These are phyloP conservation scores for Telmatherina bonti DNA, from an alignment of 2,797 vertebrate genomes.

Conservation along the genomic window DNA sequence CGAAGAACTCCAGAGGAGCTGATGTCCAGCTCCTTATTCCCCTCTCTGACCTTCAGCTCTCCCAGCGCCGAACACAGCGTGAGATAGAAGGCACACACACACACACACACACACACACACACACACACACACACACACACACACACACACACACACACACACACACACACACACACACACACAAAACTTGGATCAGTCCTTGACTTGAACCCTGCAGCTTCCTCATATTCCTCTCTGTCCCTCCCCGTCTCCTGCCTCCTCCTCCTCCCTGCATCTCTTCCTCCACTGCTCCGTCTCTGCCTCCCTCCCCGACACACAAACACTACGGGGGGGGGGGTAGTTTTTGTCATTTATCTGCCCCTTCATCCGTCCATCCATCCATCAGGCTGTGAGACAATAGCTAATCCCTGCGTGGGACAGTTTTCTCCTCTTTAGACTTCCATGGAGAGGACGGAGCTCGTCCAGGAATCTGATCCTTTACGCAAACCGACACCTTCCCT, in stretches of 20 bases:
- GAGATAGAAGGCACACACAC: slow-evolving; percentile 23
- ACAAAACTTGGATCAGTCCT: slow-evolving; percentile 1
- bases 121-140: slow-evolving; percentile 8
- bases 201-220: slow-evolving; percentile 9
- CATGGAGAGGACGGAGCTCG: slow-evolving; percentile 61
- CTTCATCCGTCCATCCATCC: slow-evolving; percentile 49
- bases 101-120: background rate
- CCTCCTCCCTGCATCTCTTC: background rate
- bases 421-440: slow-evolving; percentile 46
- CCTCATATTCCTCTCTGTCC: slow-evolving; percentile 4
- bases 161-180: background rate
- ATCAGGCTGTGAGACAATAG: slow-evolving; percentile 68
- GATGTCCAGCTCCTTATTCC: slow-evolving; percentile 45
- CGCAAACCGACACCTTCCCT: slow-evolving; percentile 28
- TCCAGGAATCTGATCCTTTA: slow-evolving; percentile 61
- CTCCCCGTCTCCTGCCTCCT: background rate
- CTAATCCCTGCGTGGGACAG: slow-evolving; percentile 42
- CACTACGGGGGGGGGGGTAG: slow-evolving; percentile 9
- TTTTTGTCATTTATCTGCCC: slow-evolving; percentile 26
- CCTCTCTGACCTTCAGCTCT: slow-evolving; percentile 40
- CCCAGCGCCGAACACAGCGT: slow-evolving; percentile 31
- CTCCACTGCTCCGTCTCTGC: background rate
- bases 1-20: slow-evolving; percentile 5
- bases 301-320: background rate
- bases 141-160: slow-evolving; percentile 9